These are phyloP conservation scores for Leucoptera coffeella DNA, from an alignment of 2,888 invertebrate species.

Conservation along the genomic window DNA sequence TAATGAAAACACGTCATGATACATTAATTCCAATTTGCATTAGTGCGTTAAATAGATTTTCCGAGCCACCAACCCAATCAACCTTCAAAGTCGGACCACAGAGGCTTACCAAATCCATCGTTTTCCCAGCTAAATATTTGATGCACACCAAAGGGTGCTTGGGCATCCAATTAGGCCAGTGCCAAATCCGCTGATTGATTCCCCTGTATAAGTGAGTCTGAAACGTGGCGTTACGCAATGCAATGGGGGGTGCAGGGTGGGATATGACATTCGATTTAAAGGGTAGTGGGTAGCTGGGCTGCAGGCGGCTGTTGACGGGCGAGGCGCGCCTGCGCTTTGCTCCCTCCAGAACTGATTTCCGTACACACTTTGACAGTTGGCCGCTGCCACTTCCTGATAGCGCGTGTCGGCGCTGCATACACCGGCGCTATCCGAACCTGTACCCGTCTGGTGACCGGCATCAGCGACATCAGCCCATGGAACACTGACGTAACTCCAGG, in stretches of 20 bases:
- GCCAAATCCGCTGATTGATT: no score
- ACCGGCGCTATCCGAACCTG: no score
- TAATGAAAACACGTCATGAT: no score
- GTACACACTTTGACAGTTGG: slow-evolving; percentile 59
- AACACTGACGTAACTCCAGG: slow-evolving; percentile 1
- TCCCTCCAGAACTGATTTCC: slow-evolving; percentile 46
- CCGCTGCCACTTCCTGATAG: slow-evolving; percentile 47
- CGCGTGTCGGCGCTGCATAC: slow-evolving; percentile 24
- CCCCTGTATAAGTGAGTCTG: no score
- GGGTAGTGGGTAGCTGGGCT: slow-evolving; percentile 24
- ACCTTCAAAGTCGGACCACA: no score
- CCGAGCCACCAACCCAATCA: no score
- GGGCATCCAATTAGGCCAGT: no score
- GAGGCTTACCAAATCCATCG: no score
- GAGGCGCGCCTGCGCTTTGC: slow-evolving; percentile 44
- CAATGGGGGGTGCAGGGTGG: slow-evolving; percentile 29
- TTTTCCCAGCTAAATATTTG: no score
- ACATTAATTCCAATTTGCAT: no score
- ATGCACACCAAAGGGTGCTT: no score
- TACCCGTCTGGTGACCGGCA: slow-evolving; percentile 1
- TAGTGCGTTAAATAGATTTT: no score
- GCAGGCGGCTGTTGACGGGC: slow-evolving; percentile 51
- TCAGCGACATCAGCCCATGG: background rate
- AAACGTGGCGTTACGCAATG: slow-evolving; percentile 16
- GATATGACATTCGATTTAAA: slow-evolving; percentile 54